Evolutionary conservation across 2,888 invertebrate genomes (phyloP), one percentile per base, ranked within the genome.

Genomic region (Andricus quercusramuli): DNA sequence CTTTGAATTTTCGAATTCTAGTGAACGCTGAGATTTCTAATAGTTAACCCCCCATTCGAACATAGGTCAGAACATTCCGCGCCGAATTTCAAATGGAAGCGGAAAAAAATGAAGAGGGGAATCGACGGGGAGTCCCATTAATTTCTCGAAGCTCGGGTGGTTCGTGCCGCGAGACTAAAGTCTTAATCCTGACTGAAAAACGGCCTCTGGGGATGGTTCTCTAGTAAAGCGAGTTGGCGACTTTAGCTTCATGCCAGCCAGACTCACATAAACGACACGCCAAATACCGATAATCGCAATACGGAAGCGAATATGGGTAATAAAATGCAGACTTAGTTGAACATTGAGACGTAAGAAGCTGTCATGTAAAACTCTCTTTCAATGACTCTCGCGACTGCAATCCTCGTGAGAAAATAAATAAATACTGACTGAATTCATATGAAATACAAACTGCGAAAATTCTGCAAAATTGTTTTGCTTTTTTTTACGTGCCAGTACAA

Each of bases 101-200:
- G 22, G 80, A 82, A 82, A 62, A 80, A 62, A 80, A 80, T 59
- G 78, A 81, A 79, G 79, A 77, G 74, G 79, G 74, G 79, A 76
- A 83, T 85, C 83, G 83, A 80, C 84, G 78, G 83, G 83, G 84
- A 83, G 83, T 74, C 83, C 84, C 85, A 86, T 86, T 86, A 83
- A 85, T 86, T 83, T 84, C 83, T 79, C 66, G 82, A 78, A 79
- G 80, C 79, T 81, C 80, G 80, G 78, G 80, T 78, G 80, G 79
- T 80, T 84, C 83, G 82, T 79, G 83, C 80, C 80, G 68, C 78
- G 81, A 78, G 83, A 83, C 80, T 85, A 83, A 84, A 81, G 86
- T 86, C 86, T 85, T 86, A 86, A 86, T 86, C 83, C 83, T 78
- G 79, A 47, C 83, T 85, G 84, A 84, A 82, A 85, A 84, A 85